phyloP scores from a whole-genome alignment of 2,113 vertebrate species.

The Megaceryle maxima region DNA sequence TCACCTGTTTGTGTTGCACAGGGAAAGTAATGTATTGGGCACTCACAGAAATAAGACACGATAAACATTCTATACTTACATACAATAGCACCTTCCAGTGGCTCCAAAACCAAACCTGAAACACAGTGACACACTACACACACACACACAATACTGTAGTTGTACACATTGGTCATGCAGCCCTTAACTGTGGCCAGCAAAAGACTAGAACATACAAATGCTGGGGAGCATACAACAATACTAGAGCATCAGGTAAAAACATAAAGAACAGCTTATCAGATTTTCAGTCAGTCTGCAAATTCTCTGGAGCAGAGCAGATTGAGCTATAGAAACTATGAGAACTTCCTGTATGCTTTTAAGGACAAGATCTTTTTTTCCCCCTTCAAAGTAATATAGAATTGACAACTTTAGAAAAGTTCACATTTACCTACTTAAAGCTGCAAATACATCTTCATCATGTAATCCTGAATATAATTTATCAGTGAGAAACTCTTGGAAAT shows the following conservation, averaged over 20 bases:
- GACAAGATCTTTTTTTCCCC: not conserved
- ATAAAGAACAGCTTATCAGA: not conserved
- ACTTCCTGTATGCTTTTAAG: not conserved
- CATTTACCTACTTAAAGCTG: not conserved
- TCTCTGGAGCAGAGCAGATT: not conserved
- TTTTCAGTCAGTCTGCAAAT: not conserved
- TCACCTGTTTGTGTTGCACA: not conserved
- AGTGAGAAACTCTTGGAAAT: not conserved
- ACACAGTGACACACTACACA: not conserved
- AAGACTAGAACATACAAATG: not conserved
- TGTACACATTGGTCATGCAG: not conserved
- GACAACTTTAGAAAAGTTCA: not conserved
- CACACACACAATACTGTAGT: not conserved
- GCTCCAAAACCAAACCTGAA: not conserved
- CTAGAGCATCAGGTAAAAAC: not conserved
- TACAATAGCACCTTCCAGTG: not conserved
- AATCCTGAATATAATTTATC: not conserved
- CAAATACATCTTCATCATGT: not conserved
- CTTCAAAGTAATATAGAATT: not conserved
- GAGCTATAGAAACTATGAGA: not conserved
- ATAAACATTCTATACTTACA: not conserved
- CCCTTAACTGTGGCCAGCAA: not conserved
- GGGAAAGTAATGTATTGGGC: not conserved
- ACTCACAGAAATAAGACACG: rapidly evolving
- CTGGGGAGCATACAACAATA: not conserved